These are phyloP conservation scores for Pantherophis alleghaniensis DNA, from an alignment of 2,797 vertebrate genomes.

Conservation along the genomic window DNA sequence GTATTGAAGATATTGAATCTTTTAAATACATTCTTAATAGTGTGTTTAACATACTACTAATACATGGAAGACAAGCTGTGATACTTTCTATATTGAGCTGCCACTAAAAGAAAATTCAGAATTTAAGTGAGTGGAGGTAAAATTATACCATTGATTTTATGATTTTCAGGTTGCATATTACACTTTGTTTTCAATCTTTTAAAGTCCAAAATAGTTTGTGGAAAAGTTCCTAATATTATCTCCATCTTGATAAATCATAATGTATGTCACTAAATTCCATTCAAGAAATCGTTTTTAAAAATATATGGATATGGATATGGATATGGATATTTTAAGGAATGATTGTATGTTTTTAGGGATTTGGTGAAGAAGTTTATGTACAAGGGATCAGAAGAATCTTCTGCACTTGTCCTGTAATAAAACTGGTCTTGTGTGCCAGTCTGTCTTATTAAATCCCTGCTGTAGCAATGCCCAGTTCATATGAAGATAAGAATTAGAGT, in stretches of 20 bases:
- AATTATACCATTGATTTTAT: neutral
- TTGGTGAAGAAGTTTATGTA: neutral
- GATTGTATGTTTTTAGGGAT: neutral
- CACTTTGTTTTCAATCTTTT: neutral
- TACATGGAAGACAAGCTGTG: neutral
- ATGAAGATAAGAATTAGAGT: neutral
- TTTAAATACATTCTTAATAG: neutral
- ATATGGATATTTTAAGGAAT: neutral
- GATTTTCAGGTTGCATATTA: neutral
- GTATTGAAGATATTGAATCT: neutral
- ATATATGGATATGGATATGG: neutral
- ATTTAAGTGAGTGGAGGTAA: no score
- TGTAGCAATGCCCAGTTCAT: neutral
- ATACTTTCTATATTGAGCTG: neutral
- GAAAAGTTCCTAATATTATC: neutral
- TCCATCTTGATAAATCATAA: neutral
- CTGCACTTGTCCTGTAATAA: neutral
- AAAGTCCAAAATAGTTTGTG: neutral
- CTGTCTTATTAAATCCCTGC: neutral
- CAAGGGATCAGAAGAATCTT: neutral
- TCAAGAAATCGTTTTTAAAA: neutral
- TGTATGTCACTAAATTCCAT: no score
- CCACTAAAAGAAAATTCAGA: neutral
- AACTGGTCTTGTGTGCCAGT: neutral
- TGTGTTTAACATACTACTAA: neutral